Evolutionary conservation across 2,888 invertebrate species (phyloP).

Genomic region (Dasysyrphus albostriatus): DNA sequence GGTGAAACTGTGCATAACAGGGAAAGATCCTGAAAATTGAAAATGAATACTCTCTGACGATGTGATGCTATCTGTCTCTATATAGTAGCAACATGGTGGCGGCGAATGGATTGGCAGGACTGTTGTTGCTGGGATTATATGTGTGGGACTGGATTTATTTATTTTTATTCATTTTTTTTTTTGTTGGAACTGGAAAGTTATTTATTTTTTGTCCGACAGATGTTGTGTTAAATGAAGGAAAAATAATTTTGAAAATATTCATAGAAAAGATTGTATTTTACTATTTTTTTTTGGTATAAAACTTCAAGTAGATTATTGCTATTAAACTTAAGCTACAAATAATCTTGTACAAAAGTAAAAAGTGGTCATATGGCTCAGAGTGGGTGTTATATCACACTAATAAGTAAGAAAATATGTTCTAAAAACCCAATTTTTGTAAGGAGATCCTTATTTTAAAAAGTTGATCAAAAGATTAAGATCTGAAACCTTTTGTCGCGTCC

Average conservation of each 20-base stretch:
- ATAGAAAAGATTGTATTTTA: neutral
- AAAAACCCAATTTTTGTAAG: too few relatives aligned
- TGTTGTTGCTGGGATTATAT: neutral
- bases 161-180: neutral
- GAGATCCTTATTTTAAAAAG: too few relatives aligned
- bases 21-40: conserved; percentile 67
- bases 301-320: neutral
- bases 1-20: conserved; percentile 68
- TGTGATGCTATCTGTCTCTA: neutral
- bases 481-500: too few relatives aligned
- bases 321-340: neutral
- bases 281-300: neutral
- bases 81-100: neutral
- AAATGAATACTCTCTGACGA: conserved; percentile 60
- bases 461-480: too few relatives aligned
- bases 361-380: too few relatives aligned
- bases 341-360: neutral
- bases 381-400: too few relatives aligned
- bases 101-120: conserved; percentile 7
- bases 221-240: conserved; percentile 21
- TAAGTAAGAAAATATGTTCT: too few relatives aligned
- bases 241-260: neutral
- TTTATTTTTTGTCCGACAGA: neutral
- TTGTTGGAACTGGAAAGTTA: neutral
- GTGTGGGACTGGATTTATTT: conserved; percentile 24